Conservation (phyloP, 2,113 vertebrate species). For the Bubo blakistoni region DNA sequence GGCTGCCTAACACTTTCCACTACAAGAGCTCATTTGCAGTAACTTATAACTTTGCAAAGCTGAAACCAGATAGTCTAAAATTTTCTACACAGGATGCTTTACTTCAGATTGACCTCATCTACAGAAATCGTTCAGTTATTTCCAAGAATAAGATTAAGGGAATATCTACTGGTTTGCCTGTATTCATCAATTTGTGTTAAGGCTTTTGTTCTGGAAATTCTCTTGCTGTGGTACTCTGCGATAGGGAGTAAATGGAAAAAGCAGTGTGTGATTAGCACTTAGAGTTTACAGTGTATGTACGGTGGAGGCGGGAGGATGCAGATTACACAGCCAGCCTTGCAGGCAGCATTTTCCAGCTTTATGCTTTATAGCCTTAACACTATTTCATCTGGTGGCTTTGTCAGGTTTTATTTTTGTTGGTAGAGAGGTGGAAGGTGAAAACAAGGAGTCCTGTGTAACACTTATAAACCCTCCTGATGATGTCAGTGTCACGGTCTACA, state of each 20-base stretch:
- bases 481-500: neutral
- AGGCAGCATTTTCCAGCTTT: neutral
- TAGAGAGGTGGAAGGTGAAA: neutral
- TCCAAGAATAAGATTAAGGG: neutral
- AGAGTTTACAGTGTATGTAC: fast-evolving
- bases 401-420: neutral
- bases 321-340: neutral
- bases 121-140: neutral
- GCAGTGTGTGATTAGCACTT: neutral
- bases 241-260: neutral
- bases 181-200: neutral
- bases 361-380: neutral
- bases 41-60: neutral
- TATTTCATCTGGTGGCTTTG: neutral
- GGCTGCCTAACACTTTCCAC: neutral
- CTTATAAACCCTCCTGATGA: neutral
- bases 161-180: neutral
- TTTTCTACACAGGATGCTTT: neutral
- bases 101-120: neutral
- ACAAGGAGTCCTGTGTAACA: neutral
- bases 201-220: neutral
- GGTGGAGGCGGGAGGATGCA: neutral
- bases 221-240: neutral
- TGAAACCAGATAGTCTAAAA: neutral
- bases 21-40: neutral